Conservation (phyloP, 1,140 invertebrate genomes). For the Cyrtorhinus lividipennis region DNA sequence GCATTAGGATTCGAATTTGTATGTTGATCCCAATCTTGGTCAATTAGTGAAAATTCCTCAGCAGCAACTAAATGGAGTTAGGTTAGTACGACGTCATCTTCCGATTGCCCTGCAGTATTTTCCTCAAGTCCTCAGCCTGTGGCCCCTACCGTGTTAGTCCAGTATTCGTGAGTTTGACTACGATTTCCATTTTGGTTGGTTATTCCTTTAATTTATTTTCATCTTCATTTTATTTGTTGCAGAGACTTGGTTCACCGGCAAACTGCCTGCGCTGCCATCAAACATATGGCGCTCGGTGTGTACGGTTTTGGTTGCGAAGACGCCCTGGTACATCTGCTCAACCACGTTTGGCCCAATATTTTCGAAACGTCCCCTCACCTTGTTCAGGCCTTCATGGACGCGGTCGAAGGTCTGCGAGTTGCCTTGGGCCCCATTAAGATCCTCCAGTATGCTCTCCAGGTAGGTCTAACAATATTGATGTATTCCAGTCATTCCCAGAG, state of each 20-base stretch:
- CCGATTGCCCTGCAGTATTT: too few relatives aligned
- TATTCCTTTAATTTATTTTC: background rate
- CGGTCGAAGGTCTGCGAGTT: constrained; percentile 91
- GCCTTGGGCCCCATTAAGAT: constrained; percentile 93
- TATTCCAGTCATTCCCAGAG: too few relatives aligned
- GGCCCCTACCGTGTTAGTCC: too few relatives aligned
- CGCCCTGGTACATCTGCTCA: constrained; percentile 88
- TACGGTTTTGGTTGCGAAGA: constrained; percentile 99
- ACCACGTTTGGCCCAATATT: constrained; percentile 99
- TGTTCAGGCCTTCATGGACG: constrained; percentile 98
- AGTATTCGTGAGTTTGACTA: too few relatives aligned
- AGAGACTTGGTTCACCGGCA: constrained; percentile 97
- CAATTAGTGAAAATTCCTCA: too few relatives aligned
- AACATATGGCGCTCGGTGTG: constrained; percentile 97
- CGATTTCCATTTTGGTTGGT: too few relatives aligned
- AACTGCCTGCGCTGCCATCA: constrained; percentile 96
- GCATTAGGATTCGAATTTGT: too few relatives aligned
- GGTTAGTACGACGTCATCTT: too few relatives aligned
- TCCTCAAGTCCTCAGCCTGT: too few relatives aligned
- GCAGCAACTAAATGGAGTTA: too few relatives aligned
- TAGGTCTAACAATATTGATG: too few relatives aligned
- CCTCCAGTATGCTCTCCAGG: constrained; percentile 86
- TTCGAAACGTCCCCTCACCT: constrained; percentile 99
- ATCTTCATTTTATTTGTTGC: constrained; percentile 27
- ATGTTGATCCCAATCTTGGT: too few relatives aligned